Percentiles rank a stretch among this genome's conserved stretches.
phyloP scores from a whole-genome alignment of 2,797 vertebrate genomes.

The Crax fasciolata region DNA sequence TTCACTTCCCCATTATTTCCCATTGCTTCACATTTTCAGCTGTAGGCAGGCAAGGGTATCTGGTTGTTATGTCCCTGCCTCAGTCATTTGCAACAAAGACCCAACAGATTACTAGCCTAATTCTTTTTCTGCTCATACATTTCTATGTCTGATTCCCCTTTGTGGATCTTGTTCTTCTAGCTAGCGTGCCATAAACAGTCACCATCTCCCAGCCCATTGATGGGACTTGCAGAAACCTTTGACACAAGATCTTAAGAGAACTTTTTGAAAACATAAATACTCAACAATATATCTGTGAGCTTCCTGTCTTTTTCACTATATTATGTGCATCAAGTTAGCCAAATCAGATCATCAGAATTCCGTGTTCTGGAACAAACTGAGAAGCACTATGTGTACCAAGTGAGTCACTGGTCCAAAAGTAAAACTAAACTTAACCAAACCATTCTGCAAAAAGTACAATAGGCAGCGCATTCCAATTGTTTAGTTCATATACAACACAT shows the following conservation, averaged over 20 bases:
- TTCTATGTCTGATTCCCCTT: background rate
- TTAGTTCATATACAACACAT: background rate
- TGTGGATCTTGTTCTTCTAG: background rate
- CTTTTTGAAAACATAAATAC: background rate
- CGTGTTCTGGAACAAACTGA: background rate
- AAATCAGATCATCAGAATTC: background rate
- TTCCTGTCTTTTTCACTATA: background rate
- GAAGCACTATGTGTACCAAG: background rate
- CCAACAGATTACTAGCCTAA: background rate
- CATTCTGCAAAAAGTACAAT: background rate
- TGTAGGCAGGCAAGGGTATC: background rate
- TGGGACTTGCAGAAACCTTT: background rate
- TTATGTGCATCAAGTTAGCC: background rate
- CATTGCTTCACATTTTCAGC: background rate
- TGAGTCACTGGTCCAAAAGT: background rate
- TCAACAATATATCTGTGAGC: background rate
- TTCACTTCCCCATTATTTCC: background rate
- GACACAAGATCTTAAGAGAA: background rate
- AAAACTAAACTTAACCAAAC: slow-evolving; percentile 5
- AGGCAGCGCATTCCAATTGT: background rate
- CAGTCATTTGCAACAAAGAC: background rate
- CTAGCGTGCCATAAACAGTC: background rate
- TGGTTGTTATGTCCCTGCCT: background rate
- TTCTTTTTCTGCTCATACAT: background rate
- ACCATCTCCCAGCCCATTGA: background rate